These are phyloP conservation scores for Melinaea marsaeus DNA, from an alignment of 2,888 invertebrate genomes.

Conservation along the genomic window DNA sequence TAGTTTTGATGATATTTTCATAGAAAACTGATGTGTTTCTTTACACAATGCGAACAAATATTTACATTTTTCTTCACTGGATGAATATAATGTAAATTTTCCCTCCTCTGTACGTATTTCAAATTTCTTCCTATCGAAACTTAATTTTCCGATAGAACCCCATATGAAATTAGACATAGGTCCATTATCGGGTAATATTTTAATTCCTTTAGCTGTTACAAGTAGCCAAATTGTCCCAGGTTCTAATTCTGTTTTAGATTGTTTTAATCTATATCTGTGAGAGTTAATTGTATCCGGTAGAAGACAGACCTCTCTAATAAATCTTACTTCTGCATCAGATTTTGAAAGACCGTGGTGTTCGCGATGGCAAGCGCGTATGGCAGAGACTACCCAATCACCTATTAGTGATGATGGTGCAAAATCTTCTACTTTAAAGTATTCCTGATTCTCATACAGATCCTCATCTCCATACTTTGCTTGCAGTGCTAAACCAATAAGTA, in stretches of 20 bases:
- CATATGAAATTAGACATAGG: slow-evolving; percentile 91
- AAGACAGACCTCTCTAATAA: slow-evolving; percentile 92
- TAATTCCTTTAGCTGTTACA: slow-evolving; percentile 94
- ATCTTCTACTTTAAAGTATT: slow-evolving; percentile 87
- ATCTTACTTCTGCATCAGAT: slow-evolving; percentile 90
- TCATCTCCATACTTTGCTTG: slow-evolving; percentile 95
- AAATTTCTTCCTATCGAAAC: slow-evolving; percentile 98
- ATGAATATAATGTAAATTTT: slow-evolving; percentile 92
- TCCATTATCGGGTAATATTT: slow-evolving; percentile 86
- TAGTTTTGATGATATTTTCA: slow-evolving; percentile 92
- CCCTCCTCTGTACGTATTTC: slow-evolving; percentile 95
- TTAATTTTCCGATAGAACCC: slow-evolving; percentile 96
- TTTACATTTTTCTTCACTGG: slow-evolving; percentile 95
- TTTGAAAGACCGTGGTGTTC: slow-evolving; percentile 88
- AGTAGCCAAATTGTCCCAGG: slow-evolving; percentile 91
- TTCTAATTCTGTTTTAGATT: slow-evolving; percentile 85
- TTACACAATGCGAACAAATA: slow-evolving; percentile 91
- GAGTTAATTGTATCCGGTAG: slow-evolving; percentile 92
- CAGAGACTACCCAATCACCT: slow-evolving; percentile 77
- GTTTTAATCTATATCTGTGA: slow-evolving; percentile 89
- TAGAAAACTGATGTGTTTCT: slow-evolving; percentile 96
- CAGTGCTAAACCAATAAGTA: slow-evolving; percentile 91
- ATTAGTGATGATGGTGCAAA: slow-evolving; percentile 86
- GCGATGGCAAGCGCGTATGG: slow-evolving; percentile 87
- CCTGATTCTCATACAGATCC: slow-evolving; percentile 57